Base-by-base conservation (phyloP, 2,888 invertebrate species). In the Rhaphigaster nebulosa region DNA sequence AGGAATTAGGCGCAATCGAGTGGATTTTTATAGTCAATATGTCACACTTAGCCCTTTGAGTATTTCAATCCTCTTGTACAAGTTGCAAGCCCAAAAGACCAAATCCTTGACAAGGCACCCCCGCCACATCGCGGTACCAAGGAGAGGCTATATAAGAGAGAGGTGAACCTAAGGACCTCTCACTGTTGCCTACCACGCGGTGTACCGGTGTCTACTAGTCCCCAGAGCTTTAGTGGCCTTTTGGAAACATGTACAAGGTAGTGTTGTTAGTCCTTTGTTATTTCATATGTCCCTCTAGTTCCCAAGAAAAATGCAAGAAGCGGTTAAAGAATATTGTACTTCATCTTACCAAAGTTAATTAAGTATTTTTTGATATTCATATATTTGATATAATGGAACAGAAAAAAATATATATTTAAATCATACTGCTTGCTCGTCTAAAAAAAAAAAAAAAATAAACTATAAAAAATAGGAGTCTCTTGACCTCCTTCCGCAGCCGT, bases 121-220 rank as follows among this genome's bases (percentile, higher is more conserved):
- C 84, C 84, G 38, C 45, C 80, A n/a, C 41, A 8, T 1, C n/a
- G 56, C 54, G 34, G 41, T 20, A 12, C 29, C 88, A 34, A 88
- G n/a, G 52, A 56, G 38, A 88, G 88, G 56, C 88, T 88, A 88
- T 88, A 88, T 88, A 88, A 88, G 88, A 34, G 88, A 88, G 88
- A 88, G 88, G 54, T 45, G 41, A n/a, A 41, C 88, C 34, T 56
- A 4, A 50, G 80, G 84, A 84, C 84, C 84, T 45, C 84, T 84
- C 84, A 84, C 84, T 84, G 84, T 84, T 84, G 45, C 84, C 84
- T 84, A n/a, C 84, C 84, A 45, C 45, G 15, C 41, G 45, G 45
- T 84, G 84, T 84, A 50, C 84, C 84, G 41, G 45, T 1, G 45
- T 45, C 84, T n/a, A 50, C 45, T 84, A 50, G 84, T n/a, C 84